A percentile compares a stretch with the other conserved stretches of the same genome.
Evolutionary conservation across 2,797 vertebrate genomes (phyloP).

Genomic region (Loriculus beryllinus): DNA sequence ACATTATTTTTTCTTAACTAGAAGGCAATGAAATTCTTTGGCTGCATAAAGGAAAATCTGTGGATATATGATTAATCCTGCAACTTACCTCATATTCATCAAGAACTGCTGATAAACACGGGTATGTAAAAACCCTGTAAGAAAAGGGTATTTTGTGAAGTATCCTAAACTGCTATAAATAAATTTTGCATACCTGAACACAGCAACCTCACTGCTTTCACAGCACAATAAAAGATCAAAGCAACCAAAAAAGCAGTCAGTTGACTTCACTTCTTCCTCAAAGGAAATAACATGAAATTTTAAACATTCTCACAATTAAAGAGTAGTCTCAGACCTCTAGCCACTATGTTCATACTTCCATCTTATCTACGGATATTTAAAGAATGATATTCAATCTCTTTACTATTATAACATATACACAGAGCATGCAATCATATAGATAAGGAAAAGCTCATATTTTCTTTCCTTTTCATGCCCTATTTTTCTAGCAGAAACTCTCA

Average conservation of each 20-base stretch:
- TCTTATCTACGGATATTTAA: background rate
- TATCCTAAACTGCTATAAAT: background rate
- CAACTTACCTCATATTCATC: conserved; percentile 85
- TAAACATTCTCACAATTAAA: background rate
- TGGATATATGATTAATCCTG: background rate
- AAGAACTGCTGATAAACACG: conserved; percentile 89
- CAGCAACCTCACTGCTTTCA: background rate
- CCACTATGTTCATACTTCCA: background rate
- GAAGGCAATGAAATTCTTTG: background rate
- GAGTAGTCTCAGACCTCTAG: background rate
- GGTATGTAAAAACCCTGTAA: conserved; percentile 91
- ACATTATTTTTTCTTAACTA: background rate
- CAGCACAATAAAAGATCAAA: background rate
- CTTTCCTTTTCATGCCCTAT: background rate
- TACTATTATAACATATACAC: background rate
- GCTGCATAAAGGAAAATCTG: background rate
- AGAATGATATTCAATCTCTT: background rate
- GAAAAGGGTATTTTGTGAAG: conserved; percentile 27
- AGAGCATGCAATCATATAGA: background rate
- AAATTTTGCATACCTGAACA: background rate
- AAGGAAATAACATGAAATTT: background rate
- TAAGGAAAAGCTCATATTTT: background rate
- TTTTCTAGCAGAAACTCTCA: background rate
- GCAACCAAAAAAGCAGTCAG: background rate
- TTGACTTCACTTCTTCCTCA: background rate